Evolutionary conservation across 2,888 invertebrate genomes (phyloP).

Genomic region (Isotomurus palustris): DNA sequence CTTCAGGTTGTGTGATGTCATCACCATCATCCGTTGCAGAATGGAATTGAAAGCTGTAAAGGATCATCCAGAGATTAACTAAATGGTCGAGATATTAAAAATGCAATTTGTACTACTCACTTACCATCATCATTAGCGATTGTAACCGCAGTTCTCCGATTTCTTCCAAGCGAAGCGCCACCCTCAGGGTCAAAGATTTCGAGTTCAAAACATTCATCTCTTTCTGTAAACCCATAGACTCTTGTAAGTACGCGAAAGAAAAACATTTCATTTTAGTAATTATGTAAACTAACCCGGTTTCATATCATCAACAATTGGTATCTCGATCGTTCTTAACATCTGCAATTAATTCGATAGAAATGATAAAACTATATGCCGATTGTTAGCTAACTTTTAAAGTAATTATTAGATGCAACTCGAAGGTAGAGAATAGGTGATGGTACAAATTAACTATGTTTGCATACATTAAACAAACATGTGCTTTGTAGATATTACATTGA

Average conservation of each 20-base stretch:
- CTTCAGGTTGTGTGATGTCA: constrained; percentile 57
- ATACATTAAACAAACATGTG: no score
- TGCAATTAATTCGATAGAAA: no score
- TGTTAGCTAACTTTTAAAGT: no score
- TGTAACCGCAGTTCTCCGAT: constrained; percentile 54
- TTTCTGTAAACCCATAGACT: constrained; percentile 2
- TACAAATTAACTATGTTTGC: no score
- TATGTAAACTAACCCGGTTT: no score
- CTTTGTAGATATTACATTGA: no score
- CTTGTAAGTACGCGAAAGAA: background rate
- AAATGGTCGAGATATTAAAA: background rate
- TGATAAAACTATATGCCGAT: no score
- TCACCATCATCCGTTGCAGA: constrained; percentile 54
- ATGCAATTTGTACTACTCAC: constrained; percentile 6
- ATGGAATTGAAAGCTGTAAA: constrained; percentile 56
- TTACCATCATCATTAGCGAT: constrained; percentile 56
- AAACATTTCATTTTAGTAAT: no score
- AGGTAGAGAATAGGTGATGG: no score
- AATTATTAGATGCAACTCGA: no score
- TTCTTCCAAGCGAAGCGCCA: constrained; percentile 53
- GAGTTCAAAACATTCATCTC: constrained; percentile 59
- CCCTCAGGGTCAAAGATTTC: constrained; percentile 52
- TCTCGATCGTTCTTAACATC: constrained; percentile 51
- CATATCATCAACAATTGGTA: constrained; percentile 57
- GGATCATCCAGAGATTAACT: background rate